Base-by-base conservation (phyloP, 92 coral and sea anemone species). In the Diadumene lineata region DNA sequence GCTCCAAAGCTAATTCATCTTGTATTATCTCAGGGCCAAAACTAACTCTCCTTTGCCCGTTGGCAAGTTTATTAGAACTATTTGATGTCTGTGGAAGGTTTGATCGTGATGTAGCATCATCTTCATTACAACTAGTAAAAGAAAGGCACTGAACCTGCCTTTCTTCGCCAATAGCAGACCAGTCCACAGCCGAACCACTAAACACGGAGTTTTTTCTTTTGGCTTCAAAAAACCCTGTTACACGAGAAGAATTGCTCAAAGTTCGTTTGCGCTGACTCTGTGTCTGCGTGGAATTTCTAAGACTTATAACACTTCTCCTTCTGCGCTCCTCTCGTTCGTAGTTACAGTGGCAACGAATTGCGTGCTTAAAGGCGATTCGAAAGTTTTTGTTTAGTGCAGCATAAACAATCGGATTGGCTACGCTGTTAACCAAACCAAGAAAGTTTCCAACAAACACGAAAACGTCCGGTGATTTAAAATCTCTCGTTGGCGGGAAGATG, bases 401-500 rank as follows among this genome's bases (percentile, higher is more conserved):
- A 56, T 90, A 90, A 58, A 86, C 78, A 7, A 90, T 55, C 16
- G 96, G 96, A 51, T 90, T 90, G 15, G 85, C 84, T 8, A 88
- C 91, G 34, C 96, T 90, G 74, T 87, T 90, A 11, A 90, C 63
- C 61, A 90, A 70, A 31, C 86, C 96, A 34, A 90, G 82, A 63
- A 90, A 79, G 74, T 90, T 90, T 30, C 92, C 92, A 11, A 84
- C 89, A 66, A 78, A 87, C 48, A 90, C 96, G 66, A 90, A 90
- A 64, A 84, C 44, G 50, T 84, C 89, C 44, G 96, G 83, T 21
- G 92, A 75, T 28, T 67, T 38, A 34, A 61, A 90, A 29, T 65
- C 69, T 25, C 55, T 27, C 18, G 66, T 61, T 9, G 96, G 92
- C 67, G 96, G 96, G 27, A 81, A 74, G 34, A 90, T 84, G 43